Evolutionary conservation across 2,113 vertebrate genomes (phyloP).

Genomic region (Microcebus lehilahytsara): DNA sequence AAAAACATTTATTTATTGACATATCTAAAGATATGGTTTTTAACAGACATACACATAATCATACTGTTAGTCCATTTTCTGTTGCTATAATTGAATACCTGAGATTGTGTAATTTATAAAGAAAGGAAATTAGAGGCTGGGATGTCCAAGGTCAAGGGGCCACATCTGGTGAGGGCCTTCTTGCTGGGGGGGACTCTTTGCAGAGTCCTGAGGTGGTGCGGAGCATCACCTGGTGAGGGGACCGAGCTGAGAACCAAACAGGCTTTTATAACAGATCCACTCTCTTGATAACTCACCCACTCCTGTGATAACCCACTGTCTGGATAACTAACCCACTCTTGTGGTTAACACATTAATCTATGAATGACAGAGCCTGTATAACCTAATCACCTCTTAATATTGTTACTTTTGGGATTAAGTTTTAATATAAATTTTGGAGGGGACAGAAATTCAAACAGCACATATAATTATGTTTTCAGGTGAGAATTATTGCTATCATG

Average conservation of each 20-base stretch:
- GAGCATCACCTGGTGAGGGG: neutral
- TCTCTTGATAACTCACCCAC: neutral
- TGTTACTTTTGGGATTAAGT: neutral
- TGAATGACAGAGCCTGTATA: neutral
- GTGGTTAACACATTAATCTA: neutral
- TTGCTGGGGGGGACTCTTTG: neutral
- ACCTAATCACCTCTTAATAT: neutral
- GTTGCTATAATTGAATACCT: neutral
- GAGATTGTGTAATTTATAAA: neutral
- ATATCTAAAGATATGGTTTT: neutral
- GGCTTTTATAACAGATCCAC: neutral
- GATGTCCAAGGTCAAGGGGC: neutral
- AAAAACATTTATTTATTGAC: neutral
- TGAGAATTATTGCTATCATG: neutral
- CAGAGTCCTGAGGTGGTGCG: neutral
- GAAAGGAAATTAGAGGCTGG: neutral
- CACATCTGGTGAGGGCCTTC: neutral
- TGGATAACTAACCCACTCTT: neutral
- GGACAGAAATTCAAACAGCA: neutral
- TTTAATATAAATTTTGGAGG: neutral
- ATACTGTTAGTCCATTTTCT: neutral
- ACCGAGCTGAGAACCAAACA: neutral
- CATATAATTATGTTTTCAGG: neutral
- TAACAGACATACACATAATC: neutral
- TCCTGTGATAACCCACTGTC: neutral